Percentiles rank a stretch among this genome's conserved stretches.
Conservation (phyloP, 2,888 invertebrate species). For the Eristalis intricaria region DNA sequence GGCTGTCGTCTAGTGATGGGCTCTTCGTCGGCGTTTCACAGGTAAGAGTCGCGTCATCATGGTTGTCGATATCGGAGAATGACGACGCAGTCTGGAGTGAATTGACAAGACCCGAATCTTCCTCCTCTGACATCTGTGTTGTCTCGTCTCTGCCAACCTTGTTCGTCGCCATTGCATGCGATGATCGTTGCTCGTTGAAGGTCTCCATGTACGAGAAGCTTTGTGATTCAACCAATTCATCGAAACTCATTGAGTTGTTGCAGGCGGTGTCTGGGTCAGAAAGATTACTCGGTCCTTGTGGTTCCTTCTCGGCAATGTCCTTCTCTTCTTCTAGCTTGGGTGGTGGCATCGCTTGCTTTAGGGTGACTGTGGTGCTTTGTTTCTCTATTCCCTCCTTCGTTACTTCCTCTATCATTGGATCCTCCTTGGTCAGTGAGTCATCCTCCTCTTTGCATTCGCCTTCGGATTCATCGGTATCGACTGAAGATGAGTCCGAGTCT, state of each 20-base stretch:
- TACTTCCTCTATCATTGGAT: not conserved
- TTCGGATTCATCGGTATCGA: not conserved
- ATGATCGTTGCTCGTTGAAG: not conserved
- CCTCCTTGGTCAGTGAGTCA: not conserved
- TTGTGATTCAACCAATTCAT: not conserved
- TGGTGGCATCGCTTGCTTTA: no score
- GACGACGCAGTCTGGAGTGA: not conserved
- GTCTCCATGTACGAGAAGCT: not conserved
- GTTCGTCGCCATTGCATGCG: not conserved
- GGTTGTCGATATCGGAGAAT: not conserved
- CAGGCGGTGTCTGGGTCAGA: not conserved
- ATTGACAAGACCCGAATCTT: conserved; percentile 3
- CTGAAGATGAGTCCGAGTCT: not conserved
- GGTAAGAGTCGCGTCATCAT: not conserved
- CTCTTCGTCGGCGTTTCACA: not conserved
- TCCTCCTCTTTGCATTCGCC: not conserved
- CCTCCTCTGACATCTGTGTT: not conserved
- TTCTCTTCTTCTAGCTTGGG: not conserved
- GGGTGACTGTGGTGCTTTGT: no score
- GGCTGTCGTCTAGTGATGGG: not conserved
- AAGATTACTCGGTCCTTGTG: no score
- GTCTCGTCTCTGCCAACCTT: not conserved
- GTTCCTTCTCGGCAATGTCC: not conserved
- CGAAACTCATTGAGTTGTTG: not conserved
- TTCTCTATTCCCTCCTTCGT: not conserved